Percentiles rank a stretch among this genome's conserved stretches.
Conservation (phyloP, 2,113 vertebrate species). For the Canis aureus region DNA sequence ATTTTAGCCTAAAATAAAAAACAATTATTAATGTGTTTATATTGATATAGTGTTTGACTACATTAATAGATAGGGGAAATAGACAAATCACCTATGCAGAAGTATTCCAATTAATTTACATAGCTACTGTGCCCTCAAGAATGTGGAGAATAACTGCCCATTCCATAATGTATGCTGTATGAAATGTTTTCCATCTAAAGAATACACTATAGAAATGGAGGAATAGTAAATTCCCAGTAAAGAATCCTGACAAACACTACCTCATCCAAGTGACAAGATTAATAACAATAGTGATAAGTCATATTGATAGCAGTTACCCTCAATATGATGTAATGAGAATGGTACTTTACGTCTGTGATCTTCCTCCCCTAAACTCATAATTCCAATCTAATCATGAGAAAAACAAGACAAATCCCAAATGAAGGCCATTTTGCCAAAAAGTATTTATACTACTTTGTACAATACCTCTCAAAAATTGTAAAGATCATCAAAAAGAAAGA, state of each 20-base stretch:
- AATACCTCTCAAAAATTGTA: not conserved
- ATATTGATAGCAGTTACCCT: not conserved
- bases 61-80: too few species aligned
- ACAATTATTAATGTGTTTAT: not conserved
- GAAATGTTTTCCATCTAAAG: not conserved
- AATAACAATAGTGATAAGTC: not conserved
- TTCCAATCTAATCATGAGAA: not conserved
- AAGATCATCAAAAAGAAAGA: not conserved
- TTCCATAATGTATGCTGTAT: not conserved
- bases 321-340: not conserved
- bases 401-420: not conserved
- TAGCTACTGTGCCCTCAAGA: not conserved
- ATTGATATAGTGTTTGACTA: not conserved
- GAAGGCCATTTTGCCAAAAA: not conserved
- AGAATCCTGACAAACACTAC: not conserved
- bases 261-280: not conserved
- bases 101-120: not conserved
- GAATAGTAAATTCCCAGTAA: not conserved
- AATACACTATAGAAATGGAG: not conserved
- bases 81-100: not conserved
- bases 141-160: not conserved
- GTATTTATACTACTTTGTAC: not conserved
- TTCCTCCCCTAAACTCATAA: not conserved
- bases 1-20: not conserved
- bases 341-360: not conserved